Evolutionary conservation across 2,113 vertebrate genomes (phyloP).

Genomic region (Zootoca vivipara): DNA sequence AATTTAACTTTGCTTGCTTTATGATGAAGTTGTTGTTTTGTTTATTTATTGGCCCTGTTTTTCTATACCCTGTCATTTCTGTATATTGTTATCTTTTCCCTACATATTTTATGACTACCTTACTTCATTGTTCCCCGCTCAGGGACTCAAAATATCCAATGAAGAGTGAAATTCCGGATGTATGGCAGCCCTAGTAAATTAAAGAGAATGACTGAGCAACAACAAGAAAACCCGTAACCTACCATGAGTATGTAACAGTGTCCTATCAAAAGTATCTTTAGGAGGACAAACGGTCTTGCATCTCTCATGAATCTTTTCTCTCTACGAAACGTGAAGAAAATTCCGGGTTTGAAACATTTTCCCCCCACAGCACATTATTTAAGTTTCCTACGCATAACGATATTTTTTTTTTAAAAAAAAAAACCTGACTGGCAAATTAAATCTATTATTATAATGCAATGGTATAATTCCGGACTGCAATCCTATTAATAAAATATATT

Average conservation of each 20-base stretch:
- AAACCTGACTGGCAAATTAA: not conserved
- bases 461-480: not conserved
- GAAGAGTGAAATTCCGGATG: too few relatives aligned
- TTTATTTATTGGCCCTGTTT: too few relatives aligned
- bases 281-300: constrained; percentile 89
- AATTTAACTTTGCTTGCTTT: too few relatives aligned
- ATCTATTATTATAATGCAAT: not conserved
- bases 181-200: too few relatives aligned
- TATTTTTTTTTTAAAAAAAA: not conserved
- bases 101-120: too few relatives aligned
- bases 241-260: constrained; percentile 86
- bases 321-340: constrained; percentile 76
- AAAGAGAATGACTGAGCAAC: constrained; percentile 3
- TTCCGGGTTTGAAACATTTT: constrained; percentile 14
- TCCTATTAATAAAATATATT: not conserved
- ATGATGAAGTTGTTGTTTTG: too few relatives aligned
- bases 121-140: too few relatives aligned
- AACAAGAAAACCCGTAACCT: constrained; percentile 49
- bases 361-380: not conserved
- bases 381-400: constrained; percentile 33
- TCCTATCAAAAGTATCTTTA: constrained; percentile 87
- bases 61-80: too few relatives aligned
- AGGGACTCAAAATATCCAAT: too few relatives aligned
- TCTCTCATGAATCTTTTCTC: constrained; percentile 91
- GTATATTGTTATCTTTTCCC: too few relatives aligned